Evolutionary conservation across 2,888 invertebrate genomes (phyloP).

Genomic region (Podotricha telesiphe): DNA sequence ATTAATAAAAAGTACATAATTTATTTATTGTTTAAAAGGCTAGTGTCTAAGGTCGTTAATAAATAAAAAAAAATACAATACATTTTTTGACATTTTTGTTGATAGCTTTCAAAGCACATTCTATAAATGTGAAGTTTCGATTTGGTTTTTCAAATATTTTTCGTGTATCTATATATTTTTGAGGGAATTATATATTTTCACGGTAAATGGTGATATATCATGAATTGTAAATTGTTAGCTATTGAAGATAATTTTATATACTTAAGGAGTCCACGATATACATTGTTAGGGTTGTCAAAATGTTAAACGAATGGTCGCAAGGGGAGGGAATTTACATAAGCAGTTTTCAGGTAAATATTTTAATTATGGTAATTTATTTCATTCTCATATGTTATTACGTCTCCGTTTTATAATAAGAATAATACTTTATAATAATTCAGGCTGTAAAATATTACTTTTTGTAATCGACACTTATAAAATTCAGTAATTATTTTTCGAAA

Average conservation of each 20-base stretch:
- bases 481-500: slow-evolving; percentile 7
- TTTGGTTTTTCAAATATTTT: slow-evolving; percentile 78
- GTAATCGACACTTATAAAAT: slow-evolving; percentile 3
- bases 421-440: no score
- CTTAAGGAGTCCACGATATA: slow-evolving; percentile 61
- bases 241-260: slow-evolving; percentile 58
- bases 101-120: slow-evolving; percentile 62
- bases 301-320: slow-evolving; percentile 81
- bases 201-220: slow-evolving; percentile 77
- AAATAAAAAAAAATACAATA: slow-evolving; percentile 3
- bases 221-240: slow-evolving; percentile 72
- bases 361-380: no score
- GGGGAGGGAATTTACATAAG: slow-evolving; percentile 65
- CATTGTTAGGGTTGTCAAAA: slow-evolving; percentile 67
- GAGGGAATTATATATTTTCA: slow-evolving; percentile 79
- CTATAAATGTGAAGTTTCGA: slow-evolving; percentile 75
- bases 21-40: background rate
- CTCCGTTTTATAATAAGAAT: background rate
- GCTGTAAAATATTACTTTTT: background rate
- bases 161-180: slow-evolving; percentile 79
- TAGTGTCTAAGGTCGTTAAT: background rate
- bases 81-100: slow-evolving; percentile 55
- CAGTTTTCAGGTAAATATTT: slow-evolving; percentile 67
- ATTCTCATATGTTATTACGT: slow-evolving; percentile 6
- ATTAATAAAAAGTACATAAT: background rate